phyloP scores from a whole-genome alignment of 2,888 invertebrate genomes.

The Apeira syringaria region DNA sequence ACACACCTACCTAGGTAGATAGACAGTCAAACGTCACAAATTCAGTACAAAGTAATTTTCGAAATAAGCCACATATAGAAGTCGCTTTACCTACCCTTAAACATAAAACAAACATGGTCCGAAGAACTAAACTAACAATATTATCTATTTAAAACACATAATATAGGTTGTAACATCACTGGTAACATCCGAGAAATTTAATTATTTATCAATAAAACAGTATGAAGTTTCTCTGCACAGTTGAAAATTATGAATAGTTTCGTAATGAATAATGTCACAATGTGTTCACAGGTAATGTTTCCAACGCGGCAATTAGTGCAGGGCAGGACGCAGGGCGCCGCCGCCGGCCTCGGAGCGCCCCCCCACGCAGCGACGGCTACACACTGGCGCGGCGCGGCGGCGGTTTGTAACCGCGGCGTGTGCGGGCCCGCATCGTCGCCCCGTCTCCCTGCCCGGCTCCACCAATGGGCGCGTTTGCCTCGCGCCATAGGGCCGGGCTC shows the following conservation, averaged over 20 bases:
- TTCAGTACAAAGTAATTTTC: no score
- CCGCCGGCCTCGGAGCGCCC: slow-evolving; percentile 35
- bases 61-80: no score
- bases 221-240: no score
- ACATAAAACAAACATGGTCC: no score
- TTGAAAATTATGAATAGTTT: slow-evolving; percentile 19
- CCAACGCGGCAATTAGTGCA: slow-evolving; percentile 31
- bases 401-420: slow-evolving; percentile 23
- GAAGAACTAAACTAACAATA: no score
- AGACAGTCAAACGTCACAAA: no score
- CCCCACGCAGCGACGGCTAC: slow-evolving; percentile 37
- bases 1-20: no score
- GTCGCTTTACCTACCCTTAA: no score
- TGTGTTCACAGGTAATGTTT: slow-evolving; percentile 38
- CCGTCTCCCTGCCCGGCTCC: slow-evolving; percentile 34
- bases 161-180: no score
- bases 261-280: slow-evolving; percentile 25
- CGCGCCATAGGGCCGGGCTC: slow-evolving; percentile 34
- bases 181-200: no score
- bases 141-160: no score
- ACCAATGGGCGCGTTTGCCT: slow-evolving; percentile 34
- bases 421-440: slow-evolving; percentile 36
- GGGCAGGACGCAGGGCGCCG: slow-evolving; percentile 29
- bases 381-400: slow-evolving; percentile 42
- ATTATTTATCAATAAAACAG: no score